Base-by-base conservation (phyloP, 2,888 invertebrate species). In the Tetragnatha montana region DNA sequence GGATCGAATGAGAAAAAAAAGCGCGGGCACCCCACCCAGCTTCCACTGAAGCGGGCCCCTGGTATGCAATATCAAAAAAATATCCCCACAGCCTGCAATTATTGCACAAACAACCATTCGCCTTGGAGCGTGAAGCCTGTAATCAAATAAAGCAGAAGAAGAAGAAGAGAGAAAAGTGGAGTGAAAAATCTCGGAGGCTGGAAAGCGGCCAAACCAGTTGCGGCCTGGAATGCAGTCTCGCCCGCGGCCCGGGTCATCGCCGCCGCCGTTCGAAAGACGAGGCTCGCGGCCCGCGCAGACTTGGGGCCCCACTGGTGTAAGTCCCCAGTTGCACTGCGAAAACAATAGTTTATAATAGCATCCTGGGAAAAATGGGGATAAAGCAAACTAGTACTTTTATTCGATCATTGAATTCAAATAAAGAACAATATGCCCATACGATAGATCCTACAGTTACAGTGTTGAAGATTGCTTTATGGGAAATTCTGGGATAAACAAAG, bases 131-230 rank as follows among this genome's bases (percentile, higher is more conserved):
- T 80, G 69, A 84, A 89, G 83, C 84, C 76, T 89, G 68, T 85
- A 89, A 89, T 85, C 89, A 85, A 89, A 85, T 85, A 89, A 85
- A 89, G 74, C 80, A 81, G 81, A 51, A 68, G 71, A 14, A 35
- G 79, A 76, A 49, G 50, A 17, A 71, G 70, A 49, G 81, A 71
- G 81, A 88, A 85, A 81, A 81, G 85, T 89, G 70, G 85, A 89
- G 89, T 89, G 85, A 81, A 85, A 85, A 88, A 85, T 85, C 81
- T 60, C 47, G 70, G 82, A 75, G 35, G 51, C 83, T 68, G 73
- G 83, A 85, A 90, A 88, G 91, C 87, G 69, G 90, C 90, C 90
- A 90, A 82, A 88, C 91, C 88, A 81, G 91, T 91, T 86, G 51
- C 74, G 70, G 70, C 69, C 35, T 88, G 79, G 88, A 89, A 84